Conservation (phyloP, 2,888 invertebrate genomes). For the Tetramorium bicarinatum region DNA sequence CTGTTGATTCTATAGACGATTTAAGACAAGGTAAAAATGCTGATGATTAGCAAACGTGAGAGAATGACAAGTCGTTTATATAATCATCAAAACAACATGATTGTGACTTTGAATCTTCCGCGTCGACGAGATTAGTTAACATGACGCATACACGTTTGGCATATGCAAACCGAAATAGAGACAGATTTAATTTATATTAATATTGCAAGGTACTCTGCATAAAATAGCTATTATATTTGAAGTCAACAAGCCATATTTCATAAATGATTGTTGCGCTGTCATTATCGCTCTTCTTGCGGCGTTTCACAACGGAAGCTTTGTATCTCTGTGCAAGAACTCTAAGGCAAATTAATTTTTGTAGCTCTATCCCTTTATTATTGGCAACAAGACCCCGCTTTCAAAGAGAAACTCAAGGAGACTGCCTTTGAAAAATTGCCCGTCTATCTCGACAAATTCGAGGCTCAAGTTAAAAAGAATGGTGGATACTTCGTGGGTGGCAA, state of each 20-base stretch:
- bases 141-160: background rate
- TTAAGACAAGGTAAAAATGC: constrained; percentile 86
- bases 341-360: constrained; percentile 56
- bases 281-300: background rate
- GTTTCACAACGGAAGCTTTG: background rate
- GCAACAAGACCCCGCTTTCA: constrained; percentile 76
- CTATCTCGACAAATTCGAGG: constrained; percentile 78
- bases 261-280: background rate
- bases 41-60: background rate
- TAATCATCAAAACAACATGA: background rate
- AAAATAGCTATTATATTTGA: background rate
- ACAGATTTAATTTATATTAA: background rate
- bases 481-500: constrained; percentile 83
- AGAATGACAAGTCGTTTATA: background rate
- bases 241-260: background rate
- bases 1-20: constrained; percentile 87
- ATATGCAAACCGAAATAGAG: background rate
- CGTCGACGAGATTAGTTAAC: background rate
- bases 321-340: background rate
- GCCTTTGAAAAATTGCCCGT: constrained; percentile 75
- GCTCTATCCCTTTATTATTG: constrained; percentile 78
- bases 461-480: constrained; percentile 80
- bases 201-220: background rate
- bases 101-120: background rate
- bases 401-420: constrained; percentile 77